Evolutionary conservation across 2,888 invertebrate species (phyloP).

Genomic region (Chloromyia formosa): DNA sequence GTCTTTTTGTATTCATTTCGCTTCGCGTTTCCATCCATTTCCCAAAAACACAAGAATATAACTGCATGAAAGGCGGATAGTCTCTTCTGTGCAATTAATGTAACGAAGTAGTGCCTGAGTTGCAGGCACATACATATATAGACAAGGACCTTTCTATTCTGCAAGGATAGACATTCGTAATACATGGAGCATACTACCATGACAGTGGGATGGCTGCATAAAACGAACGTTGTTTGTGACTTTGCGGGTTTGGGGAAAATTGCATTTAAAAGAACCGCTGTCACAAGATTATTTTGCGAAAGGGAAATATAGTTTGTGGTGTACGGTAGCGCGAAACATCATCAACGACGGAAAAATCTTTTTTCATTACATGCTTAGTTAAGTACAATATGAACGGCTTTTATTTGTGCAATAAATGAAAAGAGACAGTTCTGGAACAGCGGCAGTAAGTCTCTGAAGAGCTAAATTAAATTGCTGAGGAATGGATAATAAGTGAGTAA

Average conservation of each 20-base stretch:
- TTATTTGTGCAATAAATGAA: constrained; percentile 1
- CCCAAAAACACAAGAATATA: not conserved
- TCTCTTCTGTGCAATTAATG: constrained; percentile 38
- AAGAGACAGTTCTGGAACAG: not conserved
- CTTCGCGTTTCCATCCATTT: not conserved
- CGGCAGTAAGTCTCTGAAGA: no score
- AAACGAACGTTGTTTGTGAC: not conserved
- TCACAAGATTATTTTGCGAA: constrained; percentile 9
- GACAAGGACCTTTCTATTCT: not conserved
- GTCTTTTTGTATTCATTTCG: constrained; percentile 11
- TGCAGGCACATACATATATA: not conserved
- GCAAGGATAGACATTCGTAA: not conserved
- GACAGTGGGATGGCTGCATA: not conserved
- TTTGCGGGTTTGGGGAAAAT: not conserved
- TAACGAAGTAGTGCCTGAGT: constrained; percentile 21
- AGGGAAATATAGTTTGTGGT: not conserved
- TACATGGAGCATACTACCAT: not conserved
- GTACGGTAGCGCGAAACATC: not conserved
- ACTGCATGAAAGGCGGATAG: not conserved
- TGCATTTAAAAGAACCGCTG: constrained; percentile 2
- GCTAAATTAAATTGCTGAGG: no score
- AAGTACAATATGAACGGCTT: not conserved
- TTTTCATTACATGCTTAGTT: constrained; percentile 11
- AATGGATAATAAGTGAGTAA: no score
- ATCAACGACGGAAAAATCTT: constrained; percentile 12